Evolutionary conservation across 2,797 vertebrate genomes (phyloP).

Genomic region (Hypotaenidia okinawae): DNA sequence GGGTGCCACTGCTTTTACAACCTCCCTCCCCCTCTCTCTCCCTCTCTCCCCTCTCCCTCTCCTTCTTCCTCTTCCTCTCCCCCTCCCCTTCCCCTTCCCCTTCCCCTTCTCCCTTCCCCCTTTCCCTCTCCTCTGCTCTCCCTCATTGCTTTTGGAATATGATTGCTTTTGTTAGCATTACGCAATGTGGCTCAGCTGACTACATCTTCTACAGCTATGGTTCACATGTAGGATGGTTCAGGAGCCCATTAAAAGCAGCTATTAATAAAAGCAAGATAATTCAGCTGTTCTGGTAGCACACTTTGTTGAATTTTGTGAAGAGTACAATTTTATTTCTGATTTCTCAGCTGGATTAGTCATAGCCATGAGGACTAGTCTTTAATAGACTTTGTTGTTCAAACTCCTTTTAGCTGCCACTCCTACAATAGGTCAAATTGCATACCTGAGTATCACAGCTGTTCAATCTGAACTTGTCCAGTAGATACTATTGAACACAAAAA

Average conservation of each 20-base stretch:
- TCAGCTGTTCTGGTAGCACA: not conserved
- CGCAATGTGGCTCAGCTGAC: not conserved
- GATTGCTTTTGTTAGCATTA: not conserved
- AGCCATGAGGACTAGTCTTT: not conserved
- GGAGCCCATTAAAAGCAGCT: not conserved
- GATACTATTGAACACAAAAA: not conserved
- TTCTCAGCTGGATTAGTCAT: not conserved
- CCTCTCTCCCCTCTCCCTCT: too few relatives aligned
- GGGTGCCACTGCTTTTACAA: not conserved
- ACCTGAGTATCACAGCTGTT: not conserved
- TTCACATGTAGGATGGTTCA: not conserved
- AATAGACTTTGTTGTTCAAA: not conserved
- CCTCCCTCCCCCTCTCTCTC: too few relatives aligned
- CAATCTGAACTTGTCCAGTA: not conserved
- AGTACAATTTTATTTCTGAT: not conserved
- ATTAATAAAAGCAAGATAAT: not conserved
- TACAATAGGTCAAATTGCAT: not conserved
- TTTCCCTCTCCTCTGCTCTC: too few relatives aligned
- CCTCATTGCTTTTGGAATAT: not conserved
- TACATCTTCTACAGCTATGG: not conserved
- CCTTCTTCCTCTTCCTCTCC: too few relatives aligned
- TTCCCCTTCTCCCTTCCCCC: too few relatives aligned
- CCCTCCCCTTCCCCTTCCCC: too few relatives aligned
- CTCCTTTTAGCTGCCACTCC: not conserved
- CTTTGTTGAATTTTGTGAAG: not conserved